Percentiles rank a stretch among this genome's conserved stretches.
phyloP scores from a whole-genome alignment of 2,797 vertebrate species.

The Trachurus trachurus region DNA sequence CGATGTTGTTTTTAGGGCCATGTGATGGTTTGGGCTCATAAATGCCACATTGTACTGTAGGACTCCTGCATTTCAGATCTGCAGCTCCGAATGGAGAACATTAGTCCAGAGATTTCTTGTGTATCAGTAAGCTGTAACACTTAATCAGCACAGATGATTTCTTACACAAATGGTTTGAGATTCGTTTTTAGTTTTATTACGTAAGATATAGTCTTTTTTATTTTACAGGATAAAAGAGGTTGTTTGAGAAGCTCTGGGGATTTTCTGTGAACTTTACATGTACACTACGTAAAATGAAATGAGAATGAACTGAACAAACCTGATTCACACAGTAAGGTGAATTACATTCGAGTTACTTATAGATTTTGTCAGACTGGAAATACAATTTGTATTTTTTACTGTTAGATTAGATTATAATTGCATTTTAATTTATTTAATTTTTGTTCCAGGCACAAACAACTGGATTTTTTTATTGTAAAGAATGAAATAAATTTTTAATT shows the following conservation, averaged over 20 bases:
- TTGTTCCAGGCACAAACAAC: constrained; percentile 54
- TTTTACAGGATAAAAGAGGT: not conserved
- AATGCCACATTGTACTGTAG: not conserved
- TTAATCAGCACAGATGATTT: not conserved
- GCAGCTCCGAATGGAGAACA: not conserved
- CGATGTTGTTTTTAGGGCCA: not conserved
- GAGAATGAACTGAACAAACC: constrained; percentile 15
- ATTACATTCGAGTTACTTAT: constrained; percentile 15
- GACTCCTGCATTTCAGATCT: constrained; percentile 13
- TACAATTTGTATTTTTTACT: constrained; percentile 50
- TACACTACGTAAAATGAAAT: constrained; percentile 14
- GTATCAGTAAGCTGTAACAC: constrained; percentile 16
- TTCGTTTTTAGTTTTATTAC: not conserved
- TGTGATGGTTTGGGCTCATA: not conserved
- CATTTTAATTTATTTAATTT: constrained; percentile 60
- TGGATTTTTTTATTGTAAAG: constrained; percentile 77
- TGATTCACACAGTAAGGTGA: constrained; percentile 14
- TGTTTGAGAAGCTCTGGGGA: not conserved
- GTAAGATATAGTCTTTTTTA: not conserved
- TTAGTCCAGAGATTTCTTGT: constrained; percentile 8
- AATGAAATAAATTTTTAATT: constrained; percentile 64
- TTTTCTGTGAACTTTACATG: not conserved
- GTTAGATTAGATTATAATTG: constrained; percentile 14
- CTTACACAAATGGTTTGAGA: not conserved
- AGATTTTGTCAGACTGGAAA: constrained; percentile 43